Evolutionary conservation across 64 coral and sea anemone species (phyloP).

Genomic region (Pocillopora damicornis): DNA sequence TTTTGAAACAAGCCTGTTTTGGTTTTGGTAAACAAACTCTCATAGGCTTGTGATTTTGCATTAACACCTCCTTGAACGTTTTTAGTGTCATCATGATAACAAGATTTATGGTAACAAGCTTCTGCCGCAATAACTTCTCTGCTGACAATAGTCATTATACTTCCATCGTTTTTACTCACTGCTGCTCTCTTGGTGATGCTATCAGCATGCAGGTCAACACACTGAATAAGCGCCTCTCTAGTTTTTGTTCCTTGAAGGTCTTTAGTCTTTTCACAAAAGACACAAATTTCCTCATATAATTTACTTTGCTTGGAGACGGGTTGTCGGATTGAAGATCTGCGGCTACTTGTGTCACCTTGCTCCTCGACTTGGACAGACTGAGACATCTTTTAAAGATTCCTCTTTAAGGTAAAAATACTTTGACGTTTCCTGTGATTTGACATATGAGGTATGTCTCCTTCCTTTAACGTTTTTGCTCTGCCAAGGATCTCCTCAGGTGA

Average conservation of each 20-base stretch:
- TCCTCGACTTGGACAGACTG: neutral
- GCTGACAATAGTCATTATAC: conserved; percentile 46
- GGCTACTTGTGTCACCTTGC: neutral
- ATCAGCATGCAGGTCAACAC: conserved; percentile 15
- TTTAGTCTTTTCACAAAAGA: conserved; percentile 49
- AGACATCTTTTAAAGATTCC: neutral
- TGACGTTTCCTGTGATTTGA: conserved; percentile 17
- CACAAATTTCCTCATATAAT: conserved; percentile 35
- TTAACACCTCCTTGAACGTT: neutral
- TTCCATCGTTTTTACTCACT: conserved; percentile 27
- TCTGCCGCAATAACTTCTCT: conserved; percentile 48
- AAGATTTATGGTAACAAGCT: conserved; percentile 49
- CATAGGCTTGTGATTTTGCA: neutral
- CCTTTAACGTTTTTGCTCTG: conserved; percentile 11
- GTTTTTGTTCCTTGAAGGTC: neutral
- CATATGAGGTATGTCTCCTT: conserved; percentile 5
- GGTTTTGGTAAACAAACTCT: neutral
- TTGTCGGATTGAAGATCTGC: neutral
- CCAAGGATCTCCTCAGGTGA: conserved; percentile 6
- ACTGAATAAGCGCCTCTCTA: conserved; percentile 45
- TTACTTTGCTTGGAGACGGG: neutral
- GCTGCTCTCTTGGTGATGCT: conserved; percentile 22
- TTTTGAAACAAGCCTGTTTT: neutral
- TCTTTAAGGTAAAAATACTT: conserved; percentile 61
- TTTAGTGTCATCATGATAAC: conserved; percentile 33